Evolutionary conservation across 2,797 vertebrate species (phyloP).

Genomic region (Gastrophryne carolinensis): DNA sequence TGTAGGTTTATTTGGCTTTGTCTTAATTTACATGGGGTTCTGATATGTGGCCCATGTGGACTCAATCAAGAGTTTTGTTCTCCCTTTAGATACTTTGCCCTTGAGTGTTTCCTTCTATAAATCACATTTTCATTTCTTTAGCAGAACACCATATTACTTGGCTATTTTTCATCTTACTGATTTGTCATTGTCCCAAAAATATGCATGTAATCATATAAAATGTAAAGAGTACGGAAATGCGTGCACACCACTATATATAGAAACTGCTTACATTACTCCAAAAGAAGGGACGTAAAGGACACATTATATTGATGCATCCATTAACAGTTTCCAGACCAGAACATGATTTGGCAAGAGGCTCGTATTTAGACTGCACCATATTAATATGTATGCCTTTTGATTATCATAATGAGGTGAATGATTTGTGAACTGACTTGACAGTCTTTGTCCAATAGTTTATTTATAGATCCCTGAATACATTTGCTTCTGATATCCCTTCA

Average conservation of each 20-base stretch:
- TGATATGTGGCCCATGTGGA: no score
- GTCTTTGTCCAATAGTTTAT: constrained; percentile 52
- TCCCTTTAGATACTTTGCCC: not conserved
- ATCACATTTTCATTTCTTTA: not conserved
- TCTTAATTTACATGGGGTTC: no score
- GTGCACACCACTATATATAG: not conserved
- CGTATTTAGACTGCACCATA: constrained; percentile 17
- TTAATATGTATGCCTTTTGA: constrained; percentile 41
- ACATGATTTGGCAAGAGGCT: constrained; percentile 8
- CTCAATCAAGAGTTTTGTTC: no score
- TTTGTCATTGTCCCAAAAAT: not conserved
- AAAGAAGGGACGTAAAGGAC: not conserved
- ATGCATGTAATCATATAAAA: not conserved
- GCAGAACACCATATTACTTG: not conserved
- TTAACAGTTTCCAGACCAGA: not conserved
- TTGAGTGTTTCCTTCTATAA: not conserved
- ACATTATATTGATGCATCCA: not conserved
- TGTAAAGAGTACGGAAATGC: not conserved
- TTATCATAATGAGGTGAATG: constrained; percentile 45
- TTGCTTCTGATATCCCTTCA: constrained; percentile 47
- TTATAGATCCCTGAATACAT: constrained; percentile 47
- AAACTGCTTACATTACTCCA: not conserved
- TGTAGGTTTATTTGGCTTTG: no score
- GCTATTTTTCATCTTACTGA: not conserved
- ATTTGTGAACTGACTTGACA: constrained; percentile 46